Evolutionary conservation across 2,797 vertebrate species (phyloP).

Genomic region (Hipposideros larvatus): DNA sequence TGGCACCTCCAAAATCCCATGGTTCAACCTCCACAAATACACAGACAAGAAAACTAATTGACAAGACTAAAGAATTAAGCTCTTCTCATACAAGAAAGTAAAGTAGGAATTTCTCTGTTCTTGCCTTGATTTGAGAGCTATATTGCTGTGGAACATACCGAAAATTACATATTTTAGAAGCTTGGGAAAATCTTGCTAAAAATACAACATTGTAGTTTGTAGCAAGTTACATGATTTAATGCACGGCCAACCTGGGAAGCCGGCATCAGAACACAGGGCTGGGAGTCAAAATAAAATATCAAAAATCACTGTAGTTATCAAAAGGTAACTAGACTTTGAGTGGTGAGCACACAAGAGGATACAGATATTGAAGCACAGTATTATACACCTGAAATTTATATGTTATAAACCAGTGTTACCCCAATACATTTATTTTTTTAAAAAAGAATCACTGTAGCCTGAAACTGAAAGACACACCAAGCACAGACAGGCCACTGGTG

Average conservation of each 20-base stretch:
- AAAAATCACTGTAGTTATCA: neutral
- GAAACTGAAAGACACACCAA: neutral
- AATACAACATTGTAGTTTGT: neutral
- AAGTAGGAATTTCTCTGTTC: neutral
- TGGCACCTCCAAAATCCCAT: neutral
- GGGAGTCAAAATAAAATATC: neutral
- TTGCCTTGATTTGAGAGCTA: conserved; percentile 1
- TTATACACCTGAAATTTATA: neutral
- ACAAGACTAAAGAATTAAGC: neutral
- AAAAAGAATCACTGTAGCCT: neutral
- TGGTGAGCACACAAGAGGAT: neutral
- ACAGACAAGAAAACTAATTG: neutral
- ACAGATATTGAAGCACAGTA: neutral
- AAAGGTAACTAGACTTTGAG: neutral
- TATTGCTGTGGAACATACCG: neutral
- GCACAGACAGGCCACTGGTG: too few species aligned
- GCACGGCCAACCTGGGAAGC: neutral
- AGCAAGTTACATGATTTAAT: neutral
- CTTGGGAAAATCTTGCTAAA: neutral
- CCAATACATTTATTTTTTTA: neutral
- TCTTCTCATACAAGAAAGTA: conserved; percentile 21
- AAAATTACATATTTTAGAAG: neutral
- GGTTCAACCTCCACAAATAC: neutral
- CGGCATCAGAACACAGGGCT: neutral
- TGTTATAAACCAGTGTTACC: neutral